phyloP scores from a whole-genome alignment of 1,140 invertebrate species.

The Plutomurus gul region DNA sequence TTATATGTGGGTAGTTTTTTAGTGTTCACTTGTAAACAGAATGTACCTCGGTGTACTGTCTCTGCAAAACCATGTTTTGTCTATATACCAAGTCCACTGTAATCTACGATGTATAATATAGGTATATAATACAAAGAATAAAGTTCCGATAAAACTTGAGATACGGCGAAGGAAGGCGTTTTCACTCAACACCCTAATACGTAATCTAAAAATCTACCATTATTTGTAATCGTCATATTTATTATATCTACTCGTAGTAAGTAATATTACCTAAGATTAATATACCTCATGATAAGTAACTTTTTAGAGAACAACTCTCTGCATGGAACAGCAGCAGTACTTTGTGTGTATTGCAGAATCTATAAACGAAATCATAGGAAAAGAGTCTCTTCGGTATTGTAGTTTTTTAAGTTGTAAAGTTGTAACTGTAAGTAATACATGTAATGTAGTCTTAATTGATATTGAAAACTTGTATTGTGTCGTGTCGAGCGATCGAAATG shows the following conservation, averaged over 20 bases:
- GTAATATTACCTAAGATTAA: constrained; percentile 15
- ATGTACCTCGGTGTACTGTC: too few relatives aligned
- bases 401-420: too few relatives aligned
- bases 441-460: too few relatives aligned
- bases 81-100: too few relatives aligned
- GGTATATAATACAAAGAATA: constrained; percentile 26
- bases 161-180: constrained; percentile 22
- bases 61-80: too few relatives aligned
- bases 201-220: constrained; percentile 22
- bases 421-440: too few relatives aligned
- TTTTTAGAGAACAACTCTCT: constrained; percentile 17
- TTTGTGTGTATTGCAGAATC: constrained; percentile 22
- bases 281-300: constrained; percentile 29
- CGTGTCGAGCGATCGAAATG: too few relatives aligned
- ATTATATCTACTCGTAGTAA: too few relatives aligned
- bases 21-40: too few relatives aligned
- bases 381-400: background rate
- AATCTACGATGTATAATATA: background rate
- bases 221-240: constrained; percentile 2
- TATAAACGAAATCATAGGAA: background rate
- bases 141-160: constrained; percentile 7
- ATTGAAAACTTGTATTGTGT: too few relatives aligned
- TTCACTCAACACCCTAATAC: constrained; percentile 22
- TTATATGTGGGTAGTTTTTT: too few relatives aligned
- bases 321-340: background rate